These are phyloP conservation scores for Drosophila sulfurigaster DNA, from an alignment of 1,140 invertebrate species.

Conservation along the genomic window DNA sequence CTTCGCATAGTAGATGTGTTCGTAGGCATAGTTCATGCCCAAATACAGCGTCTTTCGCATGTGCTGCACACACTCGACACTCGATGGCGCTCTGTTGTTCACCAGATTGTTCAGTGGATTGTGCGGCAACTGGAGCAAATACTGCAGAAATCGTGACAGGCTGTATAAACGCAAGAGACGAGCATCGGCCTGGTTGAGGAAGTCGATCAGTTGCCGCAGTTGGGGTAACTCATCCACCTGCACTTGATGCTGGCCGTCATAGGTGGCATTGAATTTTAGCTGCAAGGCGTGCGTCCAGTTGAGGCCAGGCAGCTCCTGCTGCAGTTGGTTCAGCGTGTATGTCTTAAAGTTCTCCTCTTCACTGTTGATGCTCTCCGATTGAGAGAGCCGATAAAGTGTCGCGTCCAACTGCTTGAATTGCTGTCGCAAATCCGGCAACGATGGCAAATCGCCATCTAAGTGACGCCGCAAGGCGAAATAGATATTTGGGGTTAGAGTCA, in stretches of 20 bases:
- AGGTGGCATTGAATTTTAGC: constrained; percentile 42
- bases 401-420: constrained; percentile 41
- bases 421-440: constrained; percentile 17
- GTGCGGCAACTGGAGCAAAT: constrained; percentile 56
- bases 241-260: constrained; percentile 33
- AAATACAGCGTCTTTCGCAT: constrained; percentile 69
- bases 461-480: constrained; percentile 39
- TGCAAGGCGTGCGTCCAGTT: constrained; percentile 48
- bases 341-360: constrained; percentile 41
- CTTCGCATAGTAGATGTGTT: constrained; percentile 49
- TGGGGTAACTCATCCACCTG: constrained; percentile 57
- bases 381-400: constrained; percentile 3
- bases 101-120: constrained; percentile 48
- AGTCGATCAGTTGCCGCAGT: constrained; percentile 27
- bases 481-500: constrained; percentile 52
- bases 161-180: constrained; percentile 55
- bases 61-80: constrained; percentile 51
- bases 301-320: constrained; percentile 35
- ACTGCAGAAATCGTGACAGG: constrained; percentile 53
- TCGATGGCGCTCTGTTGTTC: not conserved
- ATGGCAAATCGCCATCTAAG: not conserved
- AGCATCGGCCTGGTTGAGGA: constrained; percentile 44
- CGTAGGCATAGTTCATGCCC: constrained; percentile 72
- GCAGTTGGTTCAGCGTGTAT: constrained; percentile 44
- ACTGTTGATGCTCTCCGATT: constrained; percentile 10